Conservation (phyloP, 2,797 vertebrate genomes). For the Pangasius sanitwongsei region DNA sequence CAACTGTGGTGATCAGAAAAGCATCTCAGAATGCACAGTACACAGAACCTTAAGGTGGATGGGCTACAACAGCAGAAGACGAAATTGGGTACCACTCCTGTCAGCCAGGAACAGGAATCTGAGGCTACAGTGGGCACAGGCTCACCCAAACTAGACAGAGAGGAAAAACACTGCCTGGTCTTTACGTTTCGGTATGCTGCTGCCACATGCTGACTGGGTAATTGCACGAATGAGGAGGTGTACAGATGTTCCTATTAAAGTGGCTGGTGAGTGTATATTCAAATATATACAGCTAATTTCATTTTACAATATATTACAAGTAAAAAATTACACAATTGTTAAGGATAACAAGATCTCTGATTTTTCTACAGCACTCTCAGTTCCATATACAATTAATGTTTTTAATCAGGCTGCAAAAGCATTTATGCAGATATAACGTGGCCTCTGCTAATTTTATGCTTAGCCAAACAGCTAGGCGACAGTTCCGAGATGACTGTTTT, state of each 20-base stretch:
- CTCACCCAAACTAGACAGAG: background rate
- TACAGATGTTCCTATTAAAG: no score
- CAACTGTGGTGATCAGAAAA: background rate
- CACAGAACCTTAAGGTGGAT: background rate
- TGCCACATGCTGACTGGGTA: background rate
- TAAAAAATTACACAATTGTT: background rate
- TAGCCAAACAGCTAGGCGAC: conserved; percentile 23
- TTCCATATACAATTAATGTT: conserved; percentile 4
- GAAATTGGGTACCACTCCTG: background rate
- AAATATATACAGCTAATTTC: background rate
- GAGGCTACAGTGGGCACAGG: background rate
- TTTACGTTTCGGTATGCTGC: background rate
- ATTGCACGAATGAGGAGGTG: background rate
- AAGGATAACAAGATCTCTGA: background rate
- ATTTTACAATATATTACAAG: background rate
- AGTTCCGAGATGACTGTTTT: conserved; percentile 22
- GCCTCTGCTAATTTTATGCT: conserved; percentile 34
- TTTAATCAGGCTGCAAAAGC: conserved; percentile 18
- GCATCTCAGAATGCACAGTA: background rate
- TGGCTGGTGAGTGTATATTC: background rate
- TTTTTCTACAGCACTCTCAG: conserved; percentile 6
- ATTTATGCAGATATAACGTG: conserved; percentile 18
- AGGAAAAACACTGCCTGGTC: background rate
- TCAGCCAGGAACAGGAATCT: background rate
- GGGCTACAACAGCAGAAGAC: background rate